A percentile compares a stretch with the other conserved stretches of the same genome.
These are phyloP conservation scores for Abrostola tripartita DNA, from an alignment of 2,888 invertebrate genomes.

Conservation along the genomic window DNA sequence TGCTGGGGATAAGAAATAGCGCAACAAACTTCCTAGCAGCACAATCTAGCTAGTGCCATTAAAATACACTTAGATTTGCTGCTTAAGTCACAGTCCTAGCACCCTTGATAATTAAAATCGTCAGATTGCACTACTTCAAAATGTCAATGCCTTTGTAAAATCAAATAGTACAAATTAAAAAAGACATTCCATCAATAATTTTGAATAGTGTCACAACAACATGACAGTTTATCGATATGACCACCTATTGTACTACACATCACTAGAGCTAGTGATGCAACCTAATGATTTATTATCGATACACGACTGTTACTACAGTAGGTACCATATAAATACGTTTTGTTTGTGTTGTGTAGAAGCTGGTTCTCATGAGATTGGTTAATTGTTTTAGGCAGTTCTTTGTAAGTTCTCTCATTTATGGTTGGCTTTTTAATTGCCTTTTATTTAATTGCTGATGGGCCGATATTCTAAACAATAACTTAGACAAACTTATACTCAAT, in stretches of 20 bases:
- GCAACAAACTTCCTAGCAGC: no score
- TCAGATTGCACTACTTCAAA: no score
- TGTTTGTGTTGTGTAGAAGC: background rate
- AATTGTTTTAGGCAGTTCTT: background rate
- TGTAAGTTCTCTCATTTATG: no score
- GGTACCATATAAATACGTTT: background rate
- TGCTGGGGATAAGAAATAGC: no score
- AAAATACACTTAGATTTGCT: no score
- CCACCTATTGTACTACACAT: slow-evolving; percentile 2
- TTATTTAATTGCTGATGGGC: no score
- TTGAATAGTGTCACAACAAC: background rate
- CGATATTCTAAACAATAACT: no score
- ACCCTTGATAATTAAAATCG: no score
- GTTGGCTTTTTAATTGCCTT: no score
- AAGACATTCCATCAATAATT: slow-evolving; percentile 12
- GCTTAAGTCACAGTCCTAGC: no score
- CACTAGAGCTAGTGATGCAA: slow-evolving; percentile 1
- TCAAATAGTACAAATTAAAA: background rate
- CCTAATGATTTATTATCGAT: slow-evolving; percentile 1
- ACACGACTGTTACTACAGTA: background rate
- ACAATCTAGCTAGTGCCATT: no score
- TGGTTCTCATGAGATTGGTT: background rate
- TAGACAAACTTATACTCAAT: no score
- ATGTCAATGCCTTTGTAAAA: background rate
- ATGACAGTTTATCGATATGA: slow-evolving; percentile 1